Evolutionary conservation across 2,797 vertebrate genomes (phyloP), one percentile per base, ranked within the genome.

Genomic region (Sebastes minor): DNA sequence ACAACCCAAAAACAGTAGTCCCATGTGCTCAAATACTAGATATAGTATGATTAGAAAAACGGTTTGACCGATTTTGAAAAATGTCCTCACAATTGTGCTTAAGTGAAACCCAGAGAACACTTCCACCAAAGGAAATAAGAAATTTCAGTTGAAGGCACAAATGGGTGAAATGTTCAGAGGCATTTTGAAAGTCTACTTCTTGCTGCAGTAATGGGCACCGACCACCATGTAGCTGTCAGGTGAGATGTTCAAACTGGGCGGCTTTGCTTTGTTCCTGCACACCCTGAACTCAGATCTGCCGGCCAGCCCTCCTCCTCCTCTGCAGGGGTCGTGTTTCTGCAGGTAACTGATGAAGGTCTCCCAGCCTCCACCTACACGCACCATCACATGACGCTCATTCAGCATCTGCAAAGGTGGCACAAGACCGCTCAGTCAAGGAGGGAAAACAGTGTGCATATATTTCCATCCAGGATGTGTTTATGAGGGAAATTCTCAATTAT

Each of bases 341-440:
- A 99, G 91, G 87, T 99, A 99, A 23, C 97, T 96, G 8, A 95
- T 92, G 63, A 99, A 99, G 3, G 98, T 97, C 94, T 99, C 98
- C 98, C 98, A 99, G 74, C 98, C 98, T 68, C 98, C 98, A 23
- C 98, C 98, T 0, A 99, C 97, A 12, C 98, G 98, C 4, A 99
- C 98, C 98, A 99, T 99, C 84, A 98, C 98, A 0, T 99, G 97
- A 11, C 97, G 97, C 91, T 99, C 98, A 88, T 99, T 98, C 89
- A 99, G 96, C 98, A 99, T 98, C 98, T 99, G 94, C 60, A 95
- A 92, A 70, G 18, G 68, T 18, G 46, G 84, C 35, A 74, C 3
- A 2, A 80, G 12, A 69, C 20, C 18, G 38, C 6, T 35, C 57
- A 81, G 61, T 80, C 30, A 61, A 70, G 33, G 10, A 56, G 64